phyloP scores from a whole-genome alignment of 2,797 vertebrate species.

The Fratercula arctica region DNA sequence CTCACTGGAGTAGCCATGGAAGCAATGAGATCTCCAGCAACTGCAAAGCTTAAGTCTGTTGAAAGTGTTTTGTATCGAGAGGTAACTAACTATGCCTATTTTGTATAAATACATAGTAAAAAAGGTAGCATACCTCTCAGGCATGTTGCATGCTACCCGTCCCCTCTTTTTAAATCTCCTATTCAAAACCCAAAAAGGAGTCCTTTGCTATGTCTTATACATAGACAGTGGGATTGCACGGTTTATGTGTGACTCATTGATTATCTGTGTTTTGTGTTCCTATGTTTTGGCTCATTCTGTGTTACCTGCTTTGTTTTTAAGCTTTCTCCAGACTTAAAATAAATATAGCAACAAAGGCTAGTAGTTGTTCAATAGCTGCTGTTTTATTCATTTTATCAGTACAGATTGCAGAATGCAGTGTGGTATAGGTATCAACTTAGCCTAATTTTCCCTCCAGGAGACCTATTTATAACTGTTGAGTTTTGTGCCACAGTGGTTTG shows the following conservation, averaged over 20 bases:
- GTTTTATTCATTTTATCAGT: neutral
- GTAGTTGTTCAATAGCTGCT: neutral
- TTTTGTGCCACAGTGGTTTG: neutral
- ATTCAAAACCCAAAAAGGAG: neutral
- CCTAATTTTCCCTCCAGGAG: neutral
- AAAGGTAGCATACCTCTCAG: neutral
- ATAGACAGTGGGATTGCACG: neutral
- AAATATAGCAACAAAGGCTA: neutral
- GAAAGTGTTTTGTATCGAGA: conserved; percentile 80
- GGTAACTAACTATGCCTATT: conserved; percentile 68
- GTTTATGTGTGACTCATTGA: neutral
- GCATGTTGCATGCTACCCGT: neutral
- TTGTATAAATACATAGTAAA: neutral
- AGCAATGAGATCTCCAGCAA: conserved; percentile 77
- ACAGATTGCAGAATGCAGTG: neutral
- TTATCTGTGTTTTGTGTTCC: neutral
- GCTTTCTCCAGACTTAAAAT: neutral
- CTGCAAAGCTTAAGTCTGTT: conserved; percentile 70
- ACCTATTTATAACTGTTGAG: neutral
- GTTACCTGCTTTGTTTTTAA: neutral
- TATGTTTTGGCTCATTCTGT: neutral
- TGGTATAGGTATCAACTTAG: neutral
- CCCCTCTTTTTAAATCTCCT: neutral
- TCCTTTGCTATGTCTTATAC: neutral
- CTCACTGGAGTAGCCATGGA: conserved; percentile 77